Evolutionary conservation across 1,140 invertebrate genomes (phyloP), one percentile per base, ranked within the genome.

Genomic region (Cataglyphis hispanica): DNA sequence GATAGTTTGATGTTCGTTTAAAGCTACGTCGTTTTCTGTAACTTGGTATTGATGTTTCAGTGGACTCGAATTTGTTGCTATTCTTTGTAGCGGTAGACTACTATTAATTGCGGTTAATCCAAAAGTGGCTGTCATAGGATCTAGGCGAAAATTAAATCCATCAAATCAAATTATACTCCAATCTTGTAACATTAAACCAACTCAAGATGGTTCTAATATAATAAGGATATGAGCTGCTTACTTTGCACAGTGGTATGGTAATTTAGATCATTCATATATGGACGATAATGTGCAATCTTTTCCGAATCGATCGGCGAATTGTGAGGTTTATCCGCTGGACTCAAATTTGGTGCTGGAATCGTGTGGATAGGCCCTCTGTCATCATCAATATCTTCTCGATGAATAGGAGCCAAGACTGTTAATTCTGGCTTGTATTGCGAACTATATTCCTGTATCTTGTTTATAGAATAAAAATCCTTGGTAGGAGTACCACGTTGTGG

Each of bases 321-420:
- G 61, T 90, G 92, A 11, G 91, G 91, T 22, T 92, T 93, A 61
- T 92, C 93, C 22, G 93, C 91, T 5, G 90, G 92, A 27, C 96
- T 96, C n/a, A 97, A 94, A 94, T 98, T 98, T 10, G 97, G 97
- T 10, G 97, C 97, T 91, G 97, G 97, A 81, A 98, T 98, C 3
- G 97, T 98, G 92, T 98, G 97, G 91, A 98, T 98, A 1, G 97
- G 97, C 91, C 97, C 97, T 91, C 96, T 96, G 84, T 96, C 96
- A 37, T 96, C 95, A 64, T 96, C 95, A 2, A 93, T 63, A 16
- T 56, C 81, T 0, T 83, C 91, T 53, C 91, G 84, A 74, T 94
- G 93, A 6, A 90, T 91, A 1, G 91, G 66, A 11, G 92, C 90
- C 43, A 92, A 70, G 3, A 89, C 66, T 25, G 87, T 74, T 2